phyloP scores from a whole-genome alignment of 2,797 vertebrate species.

The Nothura maculosa region DNA sequence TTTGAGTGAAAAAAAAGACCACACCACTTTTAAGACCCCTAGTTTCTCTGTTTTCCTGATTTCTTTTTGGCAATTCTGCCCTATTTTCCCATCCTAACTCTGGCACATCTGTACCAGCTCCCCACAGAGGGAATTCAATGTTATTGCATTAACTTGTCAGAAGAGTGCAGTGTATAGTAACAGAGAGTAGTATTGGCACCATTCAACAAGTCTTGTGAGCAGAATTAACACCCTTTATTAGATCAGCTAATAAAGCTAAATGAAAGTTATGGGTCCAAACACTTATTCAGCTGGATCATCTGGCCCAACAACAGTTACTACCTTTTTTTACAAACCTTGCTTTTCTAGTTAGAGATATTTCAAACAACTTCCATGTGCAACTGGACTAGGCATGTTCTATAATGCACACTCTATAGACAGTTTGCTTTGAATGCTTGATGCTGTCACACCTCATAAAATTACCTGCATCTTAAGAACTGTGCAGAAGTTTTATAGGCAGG shows the following conservation, averaged over 20 bases:
- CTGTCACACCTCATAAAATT: background rate
- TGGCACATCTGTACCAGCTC: background rate
- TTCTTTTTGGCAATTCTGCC: background rate
- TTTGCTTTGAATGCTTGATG: background rate
- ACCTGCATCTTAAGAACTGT: background rate
- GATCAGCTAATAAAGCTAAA: background rate
- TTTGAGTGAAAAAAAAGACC: background rate
- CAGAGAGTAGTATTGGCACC: background rate
- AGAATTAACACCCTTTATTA: background rate
- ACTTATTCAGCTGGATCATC: background rate
- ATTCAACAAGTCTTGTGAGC: background rate
- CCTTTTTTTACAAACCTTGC: background rate
- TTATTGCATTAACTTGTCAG: conserved; percentile 40
- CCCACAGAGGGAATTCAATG: background rate
- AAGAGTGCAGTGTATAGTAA: conserved; percentile 53
- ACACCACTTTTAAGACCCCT: background rate
- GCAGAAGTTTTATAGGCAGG: background rate
- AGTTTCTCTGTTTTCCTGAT: background rate
- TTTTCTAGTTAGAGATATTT: background rate
- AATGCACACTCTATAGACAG: fast-evolving
- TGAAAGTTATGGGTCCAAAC: background rate
- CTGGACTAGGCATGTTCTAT: background rate
- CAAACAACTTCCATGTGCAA: fast-evolving
- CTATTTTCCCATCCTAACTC: background rate
- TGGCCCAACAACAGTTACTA: background rate